A percentile compares a stretch with the other conserved stretches of the same genome.
phyloP scores from a whole-genome alignment of 2,888 invertebrate species.

The Ophonus ardosiacus region DNA sequence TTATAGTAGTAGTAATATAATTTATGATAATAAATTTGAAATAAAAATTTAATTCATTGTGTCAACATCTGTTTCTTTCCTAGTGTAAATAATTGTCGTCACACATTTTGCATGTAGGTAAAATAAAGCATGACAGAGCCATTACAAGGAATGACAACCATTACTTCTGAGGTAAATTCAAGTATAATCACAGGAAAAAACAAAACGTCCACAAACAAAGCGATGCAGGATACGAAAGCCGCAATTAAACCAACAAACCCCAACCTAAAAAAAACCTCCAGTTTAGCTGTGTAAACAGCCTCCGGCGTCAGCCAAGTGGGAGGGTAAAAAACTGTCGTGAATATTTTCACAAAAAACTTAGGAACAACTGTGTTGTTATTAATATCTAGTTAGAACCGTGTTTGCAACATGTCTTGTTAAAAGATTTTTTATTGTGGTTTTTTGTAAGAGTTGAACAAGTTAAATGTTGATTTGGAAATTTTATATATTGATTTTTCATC shows the following conservation, averaged over 20 bases:
- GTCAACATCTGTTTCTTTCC: too few relatives aligned
- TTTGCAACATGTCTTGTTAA: conserved; percentile 47
- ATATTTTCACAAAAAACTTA: conserved; percentile 49
- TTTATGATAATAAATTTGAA: too few relatives aligned
- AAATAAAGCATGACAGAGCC: conserved; percentile 53
- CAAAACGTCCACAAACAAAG: conserved; percentile 35
- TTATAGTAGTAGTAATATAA: too few relatives aligned
- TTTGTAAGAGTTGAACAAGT: background rate
- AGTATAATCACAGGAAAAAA: conserved; percentile 51
- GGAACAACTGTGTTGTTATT: conserved; percentile 45
- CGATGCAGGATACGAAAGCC: conserved; percentile 32
- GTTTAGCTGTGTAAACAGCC: conserved; percentile 60
- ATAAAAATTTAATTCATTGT: too few relatives aligned
- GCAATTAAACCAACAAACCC: conserved; percentile 34
- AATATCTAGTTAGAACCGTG: conserved; percentile 58
- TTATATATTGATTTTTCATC: background rate
- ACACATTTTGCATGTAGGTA: conserved; percentile 38
- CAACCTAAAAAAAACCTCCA: conserved; percentile 35
- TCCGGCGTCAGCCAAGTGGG: conserved; percentile 36
- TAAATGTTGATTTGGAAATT: background rate
- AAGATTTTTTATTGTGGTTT: conserved; percentile 1
- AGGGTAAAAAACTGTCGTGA: conserved; percentile 55
- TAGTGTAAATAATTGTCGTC: background rate
- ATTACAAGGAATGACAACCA: conserved; percentile 52
- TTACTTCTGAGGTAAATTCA: conserved; percentile 52